A percentile compares a stretch with the other conserved stretches of the same genome.
phyloP scores from a whole-genome alignment of 2,113 vertebrate species.

The Tympanuchus pallidicinctus region DNA sequence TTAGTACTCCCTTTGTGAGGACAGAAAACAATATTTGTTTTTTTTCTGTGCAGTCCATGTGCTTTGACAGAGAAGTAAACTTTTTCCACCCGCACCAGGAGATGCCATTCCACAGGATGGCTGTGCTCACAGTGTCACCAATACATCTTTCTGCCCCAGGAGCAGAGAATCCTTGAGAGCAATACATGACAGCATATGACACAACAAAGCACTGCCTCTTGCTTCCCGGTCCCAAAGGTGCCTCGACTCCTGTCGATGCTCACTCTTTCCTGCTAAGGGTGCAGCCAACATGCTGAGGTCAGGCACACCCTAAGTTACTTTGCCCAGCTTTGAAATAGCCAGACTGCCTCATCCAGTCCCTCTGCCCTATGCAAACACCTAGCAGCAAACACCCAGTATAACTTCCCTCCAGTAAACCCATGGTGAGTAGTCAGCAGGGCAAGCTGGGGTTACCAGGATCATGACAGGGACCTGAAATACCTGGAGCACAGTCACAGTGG shows the following conservation, averaged over 20 bases:
- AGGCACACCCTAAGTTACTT: neutral
- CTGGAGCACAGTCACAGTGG: neutral
- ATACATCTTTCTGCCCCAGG: neutral
- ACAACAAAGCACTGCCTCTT: neutral
- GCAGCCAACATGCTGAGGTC: neutral
- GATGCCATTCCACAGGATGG: neutral
- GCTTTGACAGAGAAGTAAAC: neutral
- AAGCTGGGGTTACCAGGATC: rapidly evolving
- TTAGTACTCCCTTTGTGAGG: neutral
- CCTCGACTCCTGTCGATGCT: neutral
- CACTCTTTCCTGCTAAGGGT: neutral
- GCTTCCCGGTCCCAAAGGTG: neutral
- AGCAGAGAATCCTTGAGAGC: neutral
- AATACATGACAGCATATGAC: neutral
- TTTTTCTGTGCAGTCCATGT: rapidly evolving
- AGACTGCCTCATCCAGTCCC: neutral
- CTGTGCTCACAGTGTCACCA: rapidly evolving
- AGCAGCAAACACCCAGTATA: neutral
- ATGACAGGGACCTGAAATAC: neutral
- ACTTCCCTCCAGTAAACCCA: neutral
- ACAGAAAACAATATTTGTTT: rapidly evolving
- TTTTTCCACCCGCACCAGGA: neutral
- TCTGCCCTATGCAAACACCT: neutral
- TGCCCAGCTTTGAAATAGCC: neutral
- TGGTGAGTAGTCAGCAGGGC: rapidly evolving